Evolutionary conservation across 2,888 invertebrate genomes (phyloP).

Genomic region (Myopa tessellatipennis): DNA sequence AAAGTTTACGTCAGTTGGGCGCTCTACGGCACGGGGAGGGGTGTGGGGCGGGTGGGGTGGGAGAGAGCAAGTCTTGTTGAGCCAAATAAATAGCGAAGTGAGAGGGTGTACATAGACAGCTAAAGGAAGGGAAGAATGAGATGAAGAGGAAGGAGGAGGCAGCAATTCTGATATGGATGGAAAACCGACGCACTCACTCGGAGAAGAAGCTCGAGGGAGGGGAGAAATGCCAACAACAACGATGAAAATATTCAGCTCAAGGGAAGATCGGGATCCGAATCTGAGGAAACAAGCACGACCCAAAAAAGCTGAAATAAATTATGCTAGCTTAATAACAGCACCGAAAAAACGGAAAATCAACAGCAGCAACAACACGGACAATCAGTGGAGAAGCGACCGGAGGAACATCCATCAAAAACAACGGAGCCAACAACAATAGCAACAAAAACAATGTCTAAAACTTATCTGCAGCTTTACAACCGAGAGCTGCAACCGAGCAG

Average conservation of each 20-base stretch:
- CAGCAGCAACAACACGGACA: neutral
- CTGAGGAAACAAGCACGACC: too few relatives aligned
- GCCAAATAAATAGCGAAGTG: neutral
- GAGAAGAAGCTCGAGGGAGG: neutral
- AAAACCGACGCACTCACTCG: neutral
- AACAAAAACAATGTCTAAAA: neutral
- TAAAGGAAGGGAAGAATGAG: neutral
- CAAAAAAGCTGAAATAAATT: too few relatives aligned
- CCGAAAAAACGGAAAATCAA: conserved; percentile 40
- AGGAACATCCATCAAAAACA: conserved; percentile 31
- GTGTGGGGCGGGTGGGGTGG: neutral
- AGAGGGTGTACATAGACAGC: neutral
- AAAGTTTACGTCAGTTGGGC: conserved; percentile 26
- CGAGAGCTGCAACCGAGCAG: conserved; percentile 45
- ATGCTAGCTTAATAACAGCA: neutral
- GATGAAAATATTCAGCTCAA: neutral
- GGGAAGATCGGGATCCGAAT: too few relatives aligned
- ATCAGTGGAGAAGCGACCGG: conserved; percentile 47
- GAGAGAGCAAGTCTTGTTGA: neutral
- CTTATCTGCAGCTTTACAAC: conserved; percentile 47
- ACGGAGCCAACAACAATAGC: neutral
- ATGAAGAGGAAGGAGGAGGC: neutral
- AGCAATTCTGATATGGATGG: neutral
- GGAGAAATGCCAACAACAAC: neutral
- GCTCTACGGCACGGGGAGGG: neutral